phyloP scores from a whole-genome alignment of 1,140 invertebrate species.

The Antheraea mylitta region DNA sequence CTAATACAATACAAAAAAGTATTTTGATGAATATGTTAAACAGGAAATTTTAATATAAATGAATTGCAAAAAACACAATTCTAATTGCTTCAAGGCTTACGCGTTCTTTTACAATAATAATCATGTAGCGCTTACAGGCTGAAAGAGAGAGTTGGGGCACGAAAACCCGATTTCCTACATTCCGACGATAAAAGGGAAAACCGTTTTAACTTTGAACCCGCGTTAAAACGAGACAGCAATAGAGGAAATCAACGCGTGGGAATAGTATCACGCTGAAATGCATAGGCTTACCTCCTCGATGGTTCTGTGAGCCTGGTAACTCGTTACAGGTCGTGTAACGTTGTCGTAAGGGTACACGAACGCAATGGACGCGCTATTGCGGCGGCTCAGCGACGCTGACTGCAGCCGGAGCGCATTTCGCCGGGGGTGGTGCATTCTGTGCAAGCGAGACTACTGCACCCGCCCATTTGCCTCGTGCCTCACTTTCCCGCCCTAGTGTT shows the following conservation, averaged over 20 bases:
- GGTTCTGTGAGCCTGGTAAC: slow-evolving; percentile 63
- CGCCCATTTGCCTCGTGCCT: slow-evolving; percentile 72
- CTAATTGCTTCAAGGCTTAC: slow-evolving; percentile 12
- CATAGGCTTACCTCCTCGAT: slow-evolving; percentile 67
- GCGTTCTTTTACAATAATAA: slow-evolving; percentile 34
- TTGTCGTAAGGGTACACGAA: slow-evolving; percentile 34
- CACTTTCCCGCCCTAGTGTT: slow-evolving; percentile 74
- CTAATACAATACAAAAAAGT: no score
- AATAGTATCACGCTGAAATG: slow-evolving; percentile 49
- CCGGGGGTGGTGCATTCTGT: slow-evolving; percentile 70
- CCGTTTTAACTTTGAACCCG: slow-evolving; percentile 40
- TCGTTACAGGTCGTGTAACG: slow-evolving; percentile 72
- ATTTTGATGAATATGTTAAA: no score
- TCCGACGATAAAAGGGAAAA: slow-evolving; percentile 76
- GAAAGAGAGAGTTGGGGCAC: slow-evolving; percentile 76
- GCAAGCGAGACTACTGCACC: slow-evolving; percentile 73
- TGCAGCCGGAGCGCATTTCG: slow-evolving; percentile 61
- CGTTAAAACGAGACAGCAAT: slow-evolving; percentile 44
- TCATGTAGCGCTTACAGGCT: slow-evolving; percentile 60
- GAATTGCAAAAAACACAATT: background rate
- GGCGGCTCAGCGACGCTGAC: slow-evolving; percentile 56
- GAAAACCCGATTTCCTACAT: slow-evolving; percentile 74
- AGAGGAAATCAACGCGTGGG: slow-evolving; percentile 38
- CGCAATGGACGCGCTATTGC: slow-evolving; percentile 54
- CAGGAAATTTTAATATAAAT: no score